Percentiles rank a stretch among this genome's conserved stretches.
These are phyloP conservation scores for Saimiri boliviensis DNA, from an alignment of 2,113 vertebrate genomes.

Conservation along the genomic window DNA sequence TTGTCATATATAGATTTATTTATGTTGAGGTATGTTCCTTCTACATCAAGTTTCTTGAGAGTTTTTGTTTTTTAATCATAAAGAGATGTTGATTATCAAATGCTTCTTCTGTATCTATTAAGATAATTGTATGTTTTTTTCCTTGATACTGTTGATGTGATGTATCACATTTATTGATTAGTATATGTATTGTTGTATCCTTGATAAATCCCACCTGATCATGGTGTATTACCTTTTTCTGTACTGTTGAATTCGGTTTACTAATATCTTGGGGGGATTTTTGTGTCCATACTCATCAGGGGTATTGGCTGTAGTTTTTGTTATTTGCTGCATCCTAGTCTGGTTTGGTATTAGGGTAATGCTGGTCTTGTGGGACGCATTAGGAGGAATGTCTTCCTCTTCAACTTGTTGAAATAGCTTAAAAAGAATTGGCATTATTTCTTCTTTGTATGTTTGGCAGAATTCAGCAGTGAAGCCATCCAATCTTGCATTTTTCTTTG, in stretches of 20 bases:
- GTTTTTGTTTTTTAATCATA: background rate
- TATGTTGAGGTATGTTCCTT: background rate
- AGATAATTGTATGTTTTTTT: background rate
- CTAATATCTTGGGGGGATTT: background rate
- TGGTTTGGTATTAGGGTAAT: background rate
- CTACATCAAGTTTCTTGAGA: background rate
- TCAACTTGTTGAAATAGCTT: background rate
- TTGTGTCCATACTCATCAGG: background rate
- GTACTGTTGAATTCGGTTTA: background rate
- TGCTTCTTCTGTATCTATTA: background rate
- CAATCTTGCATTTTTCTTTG: background rate
- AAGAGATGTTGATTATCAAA: too few species aligned
- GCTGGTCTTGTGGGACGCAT: background rate
- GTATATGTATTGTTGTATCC: background rate
- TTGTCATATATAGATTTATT: background rate
- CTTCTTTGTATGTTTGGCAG: background rate
- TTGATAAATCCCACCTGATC: background rate
- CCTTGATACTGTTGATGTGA: background rate
- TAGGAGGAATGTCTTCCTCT: background rate
- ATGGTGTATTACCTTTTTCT: background rate
- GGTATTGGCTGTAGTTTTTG: background rate
- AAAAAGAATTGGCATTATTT: background rate
- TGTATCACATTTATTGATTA: background rate
- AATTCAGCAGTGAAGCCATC: background rate
- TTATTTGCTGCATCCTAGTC: background rate